Conservation (phyloP, 2,113 vertebrate genomes). For the Thryonomys swinderianus region DNA sequence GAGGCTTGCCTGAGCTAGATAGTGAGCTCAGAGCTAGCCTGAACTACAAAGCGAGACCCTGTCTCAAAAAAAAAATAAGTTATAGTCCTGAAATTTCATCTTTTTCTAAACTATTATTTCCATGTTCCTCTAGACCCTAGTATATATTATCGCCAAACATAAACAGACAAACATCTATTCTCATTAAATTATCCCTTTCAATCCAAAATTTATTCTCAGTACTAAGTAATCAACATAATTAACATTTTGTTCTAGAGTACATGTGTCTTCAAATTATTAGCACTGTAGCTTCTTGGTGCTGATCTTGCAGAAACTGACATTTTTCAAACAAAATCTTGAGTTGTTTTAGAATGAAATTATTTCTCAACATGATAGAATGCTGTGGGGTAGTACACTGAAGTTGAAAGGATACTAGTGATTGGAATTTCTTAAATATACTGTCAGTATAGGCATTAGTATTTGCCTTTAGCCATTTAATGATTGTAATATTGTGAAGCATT, state of each 20-base stretch:
- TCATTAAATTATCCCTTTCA: not conserved
- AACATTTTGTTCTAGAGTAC: not conserved
- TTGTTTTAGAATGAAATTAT: constrained; percentile 10
- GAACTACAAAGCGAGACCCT: too few relatives aligned
- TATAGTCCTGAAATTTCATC: not conserved
- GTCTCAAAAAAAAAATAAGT: not conserved
- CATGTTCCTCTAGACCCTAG: not conserved
- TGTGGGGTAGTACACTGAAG: not conserved
- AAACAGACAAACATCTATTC: not conserved
- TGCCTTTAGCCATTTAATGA: not conserved
- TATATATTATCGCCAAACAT: not conserved
- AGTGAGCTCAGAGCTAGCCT: too few relatives aligned
- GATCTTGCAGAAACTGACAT: not conserved
- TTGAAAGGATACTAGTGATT: not conserved
- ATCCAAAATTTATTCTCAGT: not conserved
- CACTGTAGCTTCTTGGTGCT: not conserved
- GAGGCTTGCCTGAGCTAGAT: too few relatives aligned
- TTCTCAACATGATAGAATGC: not conserved
- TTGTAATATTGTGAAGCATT: not conserved
- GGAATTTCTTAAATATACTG: not conserved
- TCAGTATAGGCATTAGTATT: not conserved
- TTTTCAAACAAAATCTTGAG: not conserved
- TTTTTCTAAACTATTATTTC: not conserved
- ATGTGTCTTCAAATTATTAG: not conserved
- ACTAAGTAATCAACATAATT: not conserved